Base-by-base conservation (phyloP, 2,113 vertebrate genomes). In the Mormoops blainvillei region DNA sequence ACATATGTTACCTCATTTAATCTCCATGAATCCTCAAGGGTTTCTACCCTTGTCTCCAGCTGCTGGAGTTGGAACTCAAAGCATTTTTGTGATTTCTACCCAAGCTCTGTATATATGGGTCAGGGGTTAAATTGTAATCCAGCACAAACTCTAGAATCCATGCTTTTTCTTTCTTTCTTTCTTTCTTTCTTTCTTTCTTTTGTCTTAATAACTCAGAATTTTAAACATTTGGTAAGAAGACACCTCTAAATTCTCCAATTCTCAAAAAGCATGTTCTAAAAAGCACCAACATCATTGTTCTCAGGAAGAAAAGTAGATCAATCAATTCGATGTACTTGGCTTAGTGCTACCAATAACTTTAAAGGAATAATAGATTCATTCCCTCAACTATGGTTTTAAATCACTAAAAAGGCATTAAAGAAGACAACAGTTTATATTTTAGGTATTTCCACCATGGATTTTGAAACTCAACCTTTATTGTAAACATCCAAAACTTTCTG, bases 291-390 rank as follows among this genome's bases (percentile, higher is more conserved):
- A 76, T 91, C 67, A 33, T 24, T 65, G 28, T 78, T 54, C 33
- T 76, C 14, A 91, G 12, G 38, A 92, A 38, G 71, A 86, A 81
- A 81, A 70, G 61, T 19, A 81, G 20, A 50, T 83, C 52, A 45
- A 26, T 92, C 16, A 36, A 20, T 22, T 87, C 9, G 2, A 82
- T 73, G 67, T 2, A 31, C 82, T 86, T 95, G 87, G 78, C 48
- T 88, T 73, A 83, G 12, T 65, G 38, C 41, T 84, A 50, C 20
- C 58, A 76, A 18, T 52, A 52, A 65, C 36, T 93, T 86, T 88
- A 86, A 93, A 82, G 45, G 31, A 86, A 93, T 91, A 91, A 94
- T 81, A 91, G 41, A 78, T 78, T 91, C 70, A 91, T 52, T 90
- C 63, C 54, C 82, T 88, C 22, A 26, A 73, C 78, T 70, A 33